Base-by-base conservation (phyloP, 2,888 invertebrate species). In the Ypsolopha sequella region DNA sequence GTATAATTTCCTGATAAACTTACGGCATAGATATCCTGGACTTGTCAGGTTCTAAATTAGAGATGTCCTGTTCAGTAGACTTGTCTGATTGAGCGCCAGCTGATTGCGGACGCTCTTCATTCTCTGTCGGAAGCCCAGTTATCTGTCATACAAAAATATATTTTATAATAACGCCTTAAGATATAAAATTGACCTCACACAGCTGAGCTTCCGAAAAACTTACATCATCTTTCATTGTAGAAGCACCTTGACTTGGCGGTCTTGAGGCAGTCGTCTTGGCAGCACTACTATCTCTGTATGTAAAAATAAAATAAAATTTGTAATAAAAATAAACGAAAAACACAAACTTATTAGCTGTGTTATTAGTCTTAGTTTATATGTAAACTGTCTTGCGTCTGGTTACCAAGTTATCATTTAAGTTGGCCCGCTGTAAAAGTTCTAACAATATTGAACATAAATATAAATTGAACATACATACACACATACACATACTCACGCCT, bases 141-240 rank as follows among this genome's bases (percentile, higher is more conserved):
- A 47, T 9, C 47, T 47, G 47, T 45, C 33, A 24, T n/a, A 45
- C 7, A 1, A 36, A 9, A 46, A 10, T 34, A 36, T 34, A 33
- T 33, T 41, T 38, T 36, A 44, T 24, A n/a, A 45, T 1, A 8
- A 41, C 10, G n/a, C 7, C n/a, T 38, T 38, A 8, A n/a, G 38
- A 36, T 13, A 2, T 7, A 36, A 7, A 50, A 9, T 24, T 4
- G 24, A 3, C 2, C 4, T 24, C 24, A 48, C 35, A 6, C 0
- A 38, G n/a, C 6, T 3, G 11, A 43, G 7, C 10, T n/a, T n/a
- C n/a, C n/a, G n/a, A n/a, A n/a, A n/a, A n/a, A 75, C 80, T 75
- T 64, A 84, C 84, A 54, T 85, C 84, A 56, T 84, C 80, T 62
- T 76, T 80, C 58, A 80, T 79, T 6, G 85, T 86, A 6, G 85